Conservation (phyloP, 2,113 vertebrate species). For the Cinclus cinclus region DNA sequence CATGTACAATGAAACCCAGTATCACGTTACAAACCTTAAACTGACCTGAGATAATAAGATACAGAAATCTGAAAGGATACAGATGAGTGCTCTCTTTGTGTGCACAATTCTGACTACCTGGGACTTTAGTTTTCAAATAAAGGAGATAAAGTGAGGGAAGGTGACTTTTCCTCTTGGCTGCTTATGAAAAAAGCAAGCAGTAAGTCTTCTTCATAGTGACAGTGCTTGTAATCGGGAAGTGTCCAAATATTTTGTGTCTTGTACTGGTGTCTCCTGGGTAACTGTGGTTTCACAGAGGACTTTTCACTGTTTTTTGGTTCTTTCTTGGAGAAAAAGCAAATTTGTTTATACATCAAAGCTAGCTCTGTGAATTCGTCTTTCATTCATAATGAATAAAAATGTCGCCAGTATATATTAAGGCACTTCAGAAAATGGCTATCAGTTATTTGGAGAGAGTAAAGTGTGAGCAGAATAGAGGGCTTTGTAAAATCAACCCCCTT, state of each 20-base stretch:
- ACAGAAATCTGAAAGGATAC: not conserved
- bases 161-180: constrained; percentile 24
- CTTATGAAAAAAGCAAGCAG: not conserved
- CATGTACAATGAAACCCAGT: constrained; percentile 12
- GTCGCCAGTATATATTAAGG: not conserved
- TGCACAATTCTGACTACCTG: not conserved
- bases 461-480: not conserved
- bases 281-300: not conserved
- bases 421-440: not conserved
- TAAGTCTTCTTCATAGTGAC: not conserved
- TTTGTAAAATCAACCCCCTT: not conserved
- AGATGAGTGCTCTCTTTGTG: constrained; percentile 20
- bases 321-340: not conserved
- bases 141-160: not conserved
- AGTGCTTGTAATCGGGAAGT: not conserved
- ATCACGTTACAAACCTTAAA: constrained; percentile 4
- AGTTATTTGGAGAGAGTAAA: not conserved
- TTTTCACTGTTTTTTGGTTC: not conserved
- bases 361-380: not conserved
- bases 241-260: not conserved
- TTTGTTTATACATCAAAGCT: constrained; percentile 20
- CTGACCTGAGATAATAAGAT: constrained; percentile 8
- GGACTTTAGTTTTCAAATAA: constrained; percentile 8
- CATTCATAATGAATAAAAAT: not conserved
- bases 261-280: constrained; percentile 1